Evolutionary conservation across 2,113 vertebrate genomes (phyloP).

Genomic region (Pica pica): DNA sequence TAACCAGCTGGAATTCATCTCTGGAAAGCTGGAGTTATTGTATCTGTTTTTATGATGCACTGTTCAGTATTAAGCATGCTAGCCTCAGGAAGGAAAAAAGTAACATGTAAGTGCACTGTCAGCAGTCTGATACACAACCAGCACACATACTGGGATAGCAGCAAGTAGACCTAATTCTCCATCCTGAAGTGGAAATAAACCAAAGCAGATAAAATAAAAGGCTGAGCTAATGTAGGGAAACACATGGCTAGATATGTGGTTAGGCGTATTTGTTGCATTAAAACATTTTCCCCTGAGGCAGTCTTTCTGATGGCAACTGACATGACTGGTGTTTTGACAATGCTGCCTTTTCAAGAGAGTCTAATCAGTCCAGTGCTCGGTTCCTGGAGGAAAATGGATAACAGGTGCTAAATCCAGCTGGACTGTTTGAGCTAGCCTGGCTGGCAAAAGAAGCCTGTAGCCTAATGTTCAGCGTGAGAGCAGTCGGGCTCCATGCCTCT

Average conservation of each 20-base stretch:
- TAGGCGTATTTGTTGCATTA: neutral
- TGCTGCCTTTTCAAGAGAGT: neutral
- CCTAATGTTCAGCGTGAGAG: neutral
- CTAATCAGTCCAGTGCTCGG: neutral
- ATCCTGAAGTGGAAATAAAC: conserved; percentile 1
- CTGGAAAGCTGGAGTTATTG: neutral
- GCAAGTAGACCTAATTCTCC: neutral
- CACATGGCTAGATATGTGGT: neutral
- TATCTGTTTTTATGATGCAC: neutral
- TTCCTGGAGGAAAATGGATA: conserved; percentile 17
- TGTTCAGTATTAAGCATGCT: neutral
- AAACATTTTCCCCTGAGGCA: neutral
- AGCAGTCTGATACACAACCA: neutral
- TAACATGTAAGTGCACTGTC: neutral
- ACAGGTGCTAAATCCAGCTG: conserved; percentile 5
- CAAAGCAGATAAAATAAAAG: neutral
- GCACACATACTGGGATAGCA: neutral
- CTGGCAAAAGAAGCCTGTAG: neutral
- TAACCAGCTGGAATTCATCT: neutral
- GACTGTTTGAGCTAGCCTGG: neutral
- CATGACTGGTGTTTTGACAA: neutral
- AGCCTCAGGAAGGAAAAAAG: neutral
- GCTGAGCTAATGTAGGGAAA: neutral
- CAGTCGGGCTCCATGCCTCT: neutral
- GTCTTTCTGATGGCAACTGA: neutral